phyloP scores from a whole-genome alignment of 2,888 invertebrate species.

The Adelognathus sp. region DNA sequence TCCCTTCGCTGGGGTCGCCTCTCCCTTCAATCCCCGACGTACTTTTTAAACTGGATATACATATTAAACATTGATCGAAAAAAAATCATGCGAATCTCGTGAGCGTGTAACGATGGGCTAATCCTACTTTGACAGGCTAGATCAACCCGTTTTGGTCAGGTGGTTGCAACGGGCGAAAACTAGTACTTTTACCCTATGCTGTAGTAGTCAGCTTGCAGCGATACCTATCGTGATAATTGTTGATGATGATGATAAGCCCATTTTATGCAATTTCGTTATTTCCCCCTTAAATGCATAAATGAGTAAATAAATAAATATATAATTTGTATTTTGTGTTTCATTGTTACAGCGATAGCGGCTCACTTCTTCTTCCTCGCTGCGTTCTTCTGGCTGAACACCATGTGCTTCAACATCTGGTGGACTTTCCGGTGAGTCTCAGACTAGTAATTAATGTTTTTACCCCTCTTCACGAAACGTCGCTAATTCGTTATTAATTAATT shows the following conservation, averaged over 20 bases:
- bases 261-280: too few species aligned
- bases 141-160: too few species aligned
- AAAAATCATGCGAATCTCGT: conserved; percentile 11
- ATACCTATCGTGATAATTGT: not conserved
- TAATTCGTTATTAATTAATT: conserved; percentile 34
- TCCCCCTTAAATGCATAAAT: too few species aligned
- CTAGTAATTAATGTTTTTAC: conserved; percentile 2
- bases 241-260: not conserved
- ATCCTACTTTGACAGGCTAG: too few species aligned
- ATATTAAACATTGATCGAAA: conserved; percentile 45
- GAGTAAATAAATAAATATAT: too few species aligned
- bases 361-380: conserved; percentile 95
- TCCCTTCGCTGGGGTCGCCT: conserved; percentile 27
- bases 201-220: too few species aligned
- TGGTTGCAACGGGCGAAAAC: too few species aligned
- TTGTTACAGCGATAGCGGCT: conserved; percentile 89
- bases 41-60: conserved; percentile 11
- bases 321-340: conserved; percentile 35
- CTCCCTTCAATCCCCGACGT: not conserved
- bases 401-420: conserved; percentile 98
- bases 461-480: not conserved
- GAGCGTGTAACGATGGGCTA: not conserved
- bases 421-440: conserved; percentile 89
- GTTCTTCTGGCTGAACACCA: conserved; percentile 96
- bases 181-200: too few species aligned